phyloP scores from a whole-genome alignment of 30 jellyfish, hydroid and myxozoan species.

The Cassiopea andromeda region DNA sequence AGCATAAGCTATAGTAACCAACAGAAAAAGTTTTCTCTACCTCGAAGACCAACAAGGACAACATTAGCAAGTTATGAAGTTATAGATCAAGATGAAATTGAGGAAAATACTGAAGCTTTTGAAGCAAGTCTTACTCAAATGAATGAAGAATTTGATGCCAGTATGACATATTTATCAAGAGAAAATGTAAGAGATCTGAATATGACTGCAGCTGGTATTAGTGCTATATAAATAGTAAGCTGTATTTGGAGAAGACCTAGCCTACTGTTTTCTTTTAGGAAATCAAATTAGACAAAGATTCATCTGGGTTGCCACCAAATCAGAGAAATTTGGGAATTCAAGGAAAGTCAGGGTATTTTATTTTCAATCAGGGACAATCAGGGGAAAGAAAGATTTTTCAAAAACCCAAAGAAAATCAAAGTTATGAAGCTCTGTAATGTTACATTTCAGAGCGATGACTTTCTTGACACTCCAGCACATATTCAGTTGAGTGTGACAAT shows the following conservation, averaged over 20 bases:
- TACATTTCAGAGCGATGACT: too few relatives aligned
- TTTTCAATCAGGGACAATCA: too few relatives aligned
- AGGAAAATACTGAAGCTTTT: conserved; percentile 34
- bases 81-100: conserved; percentile 17
- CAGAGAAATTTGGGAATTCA: too few relatives aligned
- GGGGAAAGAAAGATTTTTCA: too few relatives aligned
- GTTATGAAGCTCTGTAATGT: too few relatives aligned
- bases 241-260: neutral
- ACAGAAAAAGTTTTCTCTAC: neutral
- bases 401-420: too few relatives aligned
- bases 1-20: neutral
- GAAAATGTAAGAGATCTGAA: conserved; percentile 79
- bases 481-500: too few relatives aligned
- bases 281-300: too few relatives aligned
- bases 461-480: too few relatives aligned
- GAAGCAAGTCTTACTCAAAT: neutral
- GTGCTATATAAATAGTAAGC: conserved; percentile 69
- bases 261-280: neutral
- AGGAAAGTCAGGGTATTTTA: too few relatives aligned
- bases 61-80: conserved; percentile 60
- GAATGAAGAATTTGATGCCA: conserved; percentile 54
- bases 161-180: conserved; percentile 33
- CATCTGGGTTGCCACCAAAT: too few relatives aligned
- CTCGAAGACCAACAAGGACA: conserved; percentile 44
- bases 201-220: conserved; percentile 90